Evolutionary conservation across 2,888 invertebrate species (phyloP).

Genomic region (Raillietiella orientalis): DNA sequence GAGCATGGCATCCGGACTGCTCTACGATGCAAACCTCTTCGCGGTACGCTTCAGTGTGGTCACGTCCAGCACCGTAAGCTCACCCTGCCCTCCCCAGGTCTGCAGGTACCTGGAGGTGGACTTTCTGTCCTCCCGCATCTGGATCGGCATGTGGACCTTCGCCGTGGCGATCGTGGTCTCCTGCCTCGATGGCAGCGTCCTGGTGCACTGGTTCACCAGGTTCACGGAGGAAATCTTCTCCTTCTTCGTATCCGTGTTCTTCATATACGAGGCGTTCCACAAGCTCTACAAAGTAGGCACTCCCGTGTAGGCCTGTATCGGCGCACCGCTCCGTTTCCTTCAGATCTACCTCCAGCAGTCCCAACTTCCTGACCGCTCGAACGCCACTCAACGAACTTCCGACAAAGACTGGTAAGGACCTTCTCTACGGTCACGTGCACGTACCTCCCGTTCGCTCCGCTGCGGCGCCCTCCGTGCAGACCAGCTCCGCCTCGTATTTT

Average conservation of each 20-base stretch:
- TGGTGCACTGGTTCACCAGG: constrained; percentile 61
- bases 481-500: too few species aligned
- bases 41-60: constrained; percentile 14
- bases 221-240: constrained; percentile 97
- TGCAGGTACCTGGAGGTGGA: constrained; percentile 38
- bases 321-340: too few species aligned
- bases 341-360: too few species aligned
- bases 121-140: constrained; percentile 57
- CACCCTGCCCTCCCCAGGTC: constrained; percentile 29
- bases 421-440: too few species aligned
- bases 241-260: constrained; percentile 72
- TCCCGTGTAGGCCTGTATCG: too few species aligned
- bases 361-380: too few species aligned
- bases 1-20: constrained; percentile 67
- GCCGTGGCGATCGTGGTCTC: constrained; percentile 49
- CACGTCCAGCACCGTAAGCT: too few species aligned
- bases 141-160: constrained; percentile 75
- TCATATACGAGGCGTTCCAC: constrained; percentile 63
- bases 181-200: constrained; percentile 63
- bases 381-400: too few species aligned
- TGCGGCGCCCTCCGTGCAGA: too few species aligned
- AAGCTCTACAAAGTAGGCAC: constrained; percentile 37
- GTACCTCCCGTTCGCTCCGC: too few species aligned
- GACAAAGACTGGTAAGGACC: too few species aligned
- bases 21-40: constrained; percentile 79